Conservation (phyloP, 37 sponge, comb jelly and placozoan species). For the Ephydatia muelleri region DNA sequence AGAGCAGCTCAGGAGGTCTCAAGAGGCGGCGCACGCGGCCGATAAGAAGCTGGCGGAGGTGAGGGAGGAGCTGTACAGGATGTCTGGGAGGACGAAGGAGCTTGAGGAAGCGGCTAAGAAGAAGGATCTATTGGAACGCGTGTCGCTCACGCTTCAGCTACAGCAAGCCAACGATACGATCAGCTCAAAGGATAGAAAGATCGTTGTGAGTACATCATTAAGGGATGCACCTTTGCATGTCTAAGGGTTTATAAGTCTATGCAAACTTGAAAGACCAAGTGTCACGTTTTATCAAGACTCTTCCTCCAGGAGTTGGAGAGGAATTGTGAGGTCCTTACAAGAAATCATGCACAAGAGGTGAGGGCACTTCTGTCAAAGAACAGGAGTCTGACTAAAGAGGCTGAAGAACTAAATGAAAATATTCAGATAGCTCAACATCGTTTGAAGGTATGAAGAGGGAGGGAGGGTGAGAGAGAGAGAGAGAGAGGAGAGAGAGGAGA, state of each 20-base stretch:
- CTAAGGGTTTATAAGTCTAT: not conserved
- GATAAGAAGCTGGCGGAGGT: slow-evolving; percentile 24
- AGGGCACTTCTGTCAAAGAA: slow-evolving; percentile 37
- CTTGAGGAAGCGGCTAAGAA: slow-evolving; percentile 27
- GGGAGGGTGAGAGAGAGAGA: no score
- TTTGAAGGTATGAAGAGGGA: slow-evolving; percentile 58
- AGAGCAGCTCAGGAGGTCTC: slow-evolving; percentile 36
- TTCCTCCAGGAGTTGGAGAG: slow-evolving; percentile 44
- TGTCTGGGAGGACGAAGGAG: slow-evolving; percentile 40
- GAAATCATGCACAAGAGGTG: slow-evolving; percentile 23
- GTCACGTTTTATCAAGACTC: no score
- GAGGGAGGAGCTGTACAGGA: slow-evolving; percentile 11
- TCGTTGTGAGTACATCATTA: slow-evolving; percentile 40
- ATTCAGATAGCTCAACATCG: slow-evolving; percentile 9
- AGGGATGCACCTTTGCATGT: not conserved
- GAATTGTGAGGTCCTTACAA: slow-evolving; percentile 1
- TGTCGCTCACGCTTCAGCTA: slow-evolving; percentile 30
- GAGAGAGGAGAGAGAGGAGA: no score
- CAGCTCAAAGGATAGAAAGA: slow-evolving; percentile 30
- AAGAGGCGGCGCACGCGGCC: slow-evolving; percentile 8
- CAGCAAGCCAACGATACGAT: slow-evolving; percentile 8
- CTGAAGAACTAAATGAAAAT: not conserved
- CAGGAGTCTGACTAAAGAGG: slow-evolving; percentile 10
- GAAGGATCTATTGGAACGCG: slow-evolving; percentile 51
- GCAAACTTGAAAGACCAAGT: no score